A percentile compares a stretch with the other conserved stretches of the same genome.
phyloP scores from a whole-genome alignment of 2,113 vertebrate genomes.

The Rhinopithecus roxellana region DNA sequence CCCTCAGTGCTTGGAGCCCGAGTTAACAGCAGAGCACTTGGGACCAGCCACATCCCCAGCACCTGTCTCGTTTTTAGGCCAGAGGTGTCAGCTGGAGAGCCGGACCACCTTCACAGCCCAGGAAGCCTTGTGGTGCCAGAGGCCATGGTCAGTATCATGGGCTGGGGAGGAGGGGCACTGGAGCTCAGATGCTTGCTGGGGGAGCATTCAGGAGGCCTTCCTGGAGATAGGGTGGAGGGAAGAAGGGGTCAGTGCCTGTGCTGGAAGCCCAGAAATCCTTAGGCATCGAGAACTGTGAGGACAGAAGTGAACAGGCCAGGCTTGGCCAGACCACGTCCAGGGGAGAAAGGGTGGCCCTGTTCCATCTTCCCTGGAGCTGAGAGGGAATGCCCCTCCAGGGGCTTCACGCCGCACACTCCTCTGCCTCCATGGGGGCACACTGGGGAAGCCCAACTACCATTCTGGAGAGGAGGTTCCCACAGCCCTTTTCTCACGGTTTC shows the following conservation, averaged over 20 bases:
- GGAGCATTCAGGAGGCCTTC: not conserved
- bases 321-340: not conserved
- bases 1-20: not conserved
- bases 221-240: not conserved
- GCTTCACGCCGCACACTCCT: not conserved
- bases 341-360: not conserved
- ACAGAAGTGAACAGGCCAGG: not conserved
- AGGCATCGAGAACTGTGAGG: not conserved
- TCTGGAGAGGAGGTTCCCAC: not conserved
- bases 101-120: not conserved
- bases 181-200: not conserved
- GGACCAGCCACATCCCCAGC: not conserved
- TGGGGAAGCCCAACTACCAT: not conserved
- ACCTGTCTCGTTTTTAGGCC: not conserved
- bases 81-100: not conserved
- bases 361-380: not conserved
- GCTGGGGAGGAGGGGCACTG: not conserved
- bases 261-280: not conserved
- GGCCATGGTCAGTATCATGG: not conserved
- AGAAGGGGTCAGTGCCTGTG: not conserved
- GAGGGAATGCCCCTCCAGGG: not conserved
- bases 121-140: not conserved
- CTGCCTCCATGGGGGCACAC: not conserved
- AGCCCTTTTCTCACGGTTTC: not conserved
- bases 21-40: not conserved